phyloP scores from a whole-genome alignment of 2,888 invertebrate genomes.

The Sinelater perroti region DNA sequence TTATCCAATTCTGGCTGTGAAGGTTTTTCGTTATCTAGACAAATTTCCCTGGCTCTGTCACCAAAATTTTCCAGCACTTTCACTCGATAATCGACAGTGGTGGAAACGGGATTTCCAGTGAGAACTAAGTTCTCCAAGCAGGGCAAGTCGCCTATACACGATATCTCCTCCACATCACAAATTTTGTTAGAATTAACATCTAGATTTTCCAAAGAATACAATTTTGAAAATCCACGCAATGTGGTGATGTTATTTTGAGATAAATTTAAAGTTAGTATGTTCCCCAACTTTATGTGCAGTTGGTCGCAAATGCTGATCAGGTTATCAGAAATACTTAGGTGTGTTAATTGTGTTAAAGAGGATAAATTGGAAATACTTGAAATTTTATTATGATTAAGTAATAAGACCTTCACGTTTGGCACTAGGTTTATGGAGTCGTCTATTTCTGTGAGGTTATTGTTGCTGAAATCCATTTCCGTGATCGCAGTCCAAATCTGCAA shows the following conservation, averaged over 20 bases:
- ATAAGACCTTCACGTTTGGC: constrained; percentile 75
- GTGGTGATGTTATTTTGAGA: constrained; percentile 83
- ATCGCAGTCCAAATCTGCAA: constrained; percentile 76
- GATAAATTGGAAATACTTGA: constrained; percentile 79
- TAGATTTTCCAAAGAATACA: constrained; percentile 86
- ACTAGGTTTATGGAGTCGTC: constrained; percentile 83
- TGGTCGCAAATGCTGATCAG: constrained; percentile 75
- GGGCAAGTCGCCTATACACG: constrained; percentile 81
- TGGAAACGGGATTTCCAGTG: constrained; percentile 89
- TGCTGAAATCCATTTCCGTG: constrained; percentile 77
- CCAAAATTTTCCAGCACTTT: constrained; percentile 90
- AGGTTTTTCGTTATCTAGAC: constrained; percentile 87
- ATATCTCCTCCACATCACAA: constrained; percentile 81
- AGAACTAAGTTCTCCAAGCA: constrained; percentile 87
- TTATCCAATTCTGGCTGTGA: constrained; percentile 91
- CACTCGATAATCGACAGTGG: constrained; percentile 87
- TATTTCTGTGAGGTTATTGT: constrained; percentile 79
- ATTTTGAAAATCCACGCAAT: constrained; percentile 77
- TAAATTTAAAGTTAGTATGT: constrained; percentile 84
- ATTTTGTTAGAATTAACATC: constrained; percentile 90
- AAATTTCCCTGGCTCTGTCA: constrained; percentile 81
- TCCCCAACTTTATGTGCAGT: constrained; percentile 87
- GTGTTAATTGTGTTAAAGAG: constrained; percentile 77
- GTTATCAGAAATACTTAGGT: constrained; percentile 84
- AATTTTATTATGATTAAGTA: constrained; percentile 82